Base-by-base conservation (phyloP, 2,888 invertebrate genomes). In the Athalia cordata region DNA sequence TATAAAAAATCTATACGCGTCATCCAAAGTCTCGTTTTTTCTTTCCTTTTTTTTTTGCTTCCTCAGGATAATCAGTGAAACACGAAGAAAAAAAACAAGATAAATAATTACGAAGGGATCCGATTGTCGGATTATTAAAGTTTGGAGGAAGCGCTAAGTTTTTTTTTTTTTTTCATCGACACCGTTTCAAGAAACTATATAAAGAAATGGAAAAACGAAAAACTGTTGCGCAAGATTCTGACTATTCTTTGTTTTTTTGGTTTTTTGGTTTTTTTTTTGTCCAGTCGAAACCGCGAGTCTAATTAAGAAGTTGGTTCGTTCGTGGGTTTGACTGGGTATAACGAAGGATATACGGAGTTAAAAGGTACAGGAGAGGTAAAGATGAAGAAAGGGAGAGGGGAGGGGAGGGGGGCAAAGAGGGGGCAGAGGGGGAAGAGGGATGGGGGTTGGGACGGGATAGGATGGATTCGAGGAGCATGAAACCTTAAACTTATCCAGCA, bases 391-490 rank as follows among this genome's bases (percentile, higher is more conserved):
- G 50, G 15, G 68, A 15, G 7, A 43, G 64, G 47, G 65, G 47
- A 0, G 9, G n/a, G 6, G n/a, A 47, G 13, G 47, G 47, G 3
- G 15, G 47, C 3, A 11, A 29, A 15, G 15, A 52, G 15, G 7
- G 29, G n/a, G n/a, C n/a, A n/a, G n/a, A n/a, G n/a, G 15, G 47
- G 5, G 9, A 29, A 15, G 15, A 52, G 15, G 7, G 29, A 45
- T 29, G 47, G 65, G 47, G 3, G 9, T 11, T 5, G n/a, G 47
- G 13, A 11, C n/a, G 65, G 67, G 52, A 67, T 29, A 47, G 52
- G 67, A 72, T 72, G 15, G 72, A 72, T 72, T 47, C 72, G 72
- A 59, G 72, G 59, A 72, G 72, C 72, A 72, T 59, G 72, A 72
- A 72, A 72, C 59, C 72, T 72, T 72, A 72, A 72, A 72, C 72